Evolutionary conservation across 2,113 vertebrate species (phyloP).

Genomic region (Cyprinodon brontotheroides): DNA sequence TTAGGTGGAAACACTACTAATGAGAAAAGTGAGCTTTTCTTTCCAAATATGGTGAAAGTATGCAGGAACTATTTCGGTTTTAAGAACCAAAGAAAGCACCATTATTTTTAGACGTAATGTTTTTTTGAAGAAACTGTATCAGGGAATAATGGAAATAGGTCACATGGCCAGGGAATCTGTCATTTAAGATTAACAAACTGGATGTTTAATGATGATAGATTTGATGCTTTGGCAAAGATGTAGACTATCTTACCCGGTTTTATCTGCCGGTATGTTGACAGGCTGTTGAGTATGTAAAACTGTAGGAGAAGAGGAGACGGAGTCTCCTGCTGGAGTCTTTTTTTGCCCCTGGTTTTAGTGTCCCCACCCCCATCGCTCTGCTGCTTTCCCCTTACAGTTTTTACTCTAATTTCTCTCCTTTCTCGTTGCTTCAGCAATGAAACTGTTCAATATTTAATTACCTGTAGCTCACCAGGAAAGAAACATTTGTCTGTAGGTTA

Average conservation of each 20-base stretch:
- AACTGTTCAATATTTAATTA: constrained; percentile 70
- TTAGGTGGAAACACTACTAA: not conserved
- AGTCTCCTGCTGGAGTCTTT: constrained; percentile 6
- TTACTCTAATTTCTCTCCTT: constrained; percentile 23
- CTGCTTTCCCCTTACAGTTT: constrained; percentile 14
- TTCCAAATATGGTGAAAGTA: not conserved
- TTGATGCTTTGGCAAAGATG: constrained; percentile 17
- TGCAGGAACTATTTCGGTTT: not conserved
- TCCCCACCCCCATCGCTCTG: constrained; percentile 1
- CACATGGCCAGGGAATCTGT: constrained; percentile 17
- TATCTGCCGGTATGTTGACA: constrained; percentile 35
- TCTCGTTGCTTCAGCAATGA: constrained; percentile 42
- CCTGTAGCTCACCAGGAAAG: constrained; percentile 38
- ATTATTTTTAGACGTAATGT: constrained; percentile 3
- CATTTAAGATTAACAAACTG: constrained; percentile 1
- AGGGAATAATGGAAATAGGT: not conserved
- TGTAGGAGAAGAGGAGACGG: constrained; percentile 14
- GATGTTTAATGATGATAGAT: constrained; percentile 26
- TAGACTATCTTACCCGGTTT: constrained; percentile 16
- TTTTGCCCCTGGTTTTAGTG: constrained; percentile 27
- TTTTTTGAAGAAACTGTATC: constrained; percentile 22
- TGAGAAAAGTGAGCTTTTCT: not conserved
- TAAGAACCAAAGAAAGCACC: not conserved
- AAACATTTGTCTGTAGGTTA: constrained; percentile 44
- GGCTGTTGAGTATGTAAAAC: not conserved